Evolutionary conservation across 2,888 invertebrate species (phyloP).

Genomic region (Trypoxylon attenuatum): DNA sequence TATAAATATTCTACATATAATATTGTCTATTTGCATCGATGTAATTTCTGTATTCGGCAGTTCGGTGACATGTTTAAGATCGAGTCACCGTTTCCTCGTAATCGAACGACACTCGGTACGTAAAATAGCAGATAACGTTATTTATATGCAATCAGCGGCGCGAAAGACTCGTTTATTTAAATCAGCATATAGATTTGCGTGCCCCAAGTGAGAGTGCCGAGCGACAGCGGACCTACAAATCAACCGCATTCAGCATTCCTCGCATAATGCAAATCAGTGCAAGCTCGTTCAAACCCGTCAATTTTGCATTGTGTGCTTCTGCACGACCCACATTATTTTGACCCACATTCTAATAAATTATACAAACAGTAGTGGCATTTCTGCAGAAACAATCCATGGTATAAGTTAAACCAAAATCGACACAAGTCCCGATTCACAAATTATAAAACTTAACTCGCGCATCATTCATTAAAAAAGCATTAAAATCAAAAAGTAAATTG

Average conservation of each 20-base stretch:
- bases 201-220: background rate
- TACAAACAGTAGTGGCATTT: too few species aligned
- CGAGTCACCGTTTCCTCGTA: too few species aligned
- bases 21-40: too few species aligned
- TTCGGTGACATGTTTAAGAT: too few species aligned
- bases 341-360: background rate
- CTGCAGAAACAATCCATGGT: too few species aligned
- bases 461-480: too few species aligned
- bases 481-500: too few species aligned
- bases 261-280: background rate
- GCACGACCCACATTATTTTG: background rate
- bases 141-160: background rate
- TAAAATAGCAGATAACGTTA: background rate
- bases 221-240: background rate
- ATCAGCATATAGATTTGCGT: background rate
- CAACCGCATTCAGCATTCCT: background rate
- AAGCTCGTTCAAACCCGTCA: background rate
- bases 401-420: too few species aligned
- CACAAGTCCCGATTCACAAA: too few species aligned
- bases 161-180: background rate
- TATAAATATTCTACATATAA: too few species aligned
- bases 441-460: too few species aligned
- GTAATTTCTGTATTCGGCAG: too few species aligned
- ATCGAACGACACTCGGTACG: background rate
- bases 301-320: background rate